Conservation (phyloP, 2,888 invertebrate species). For the Allacma fusca region DNA sequence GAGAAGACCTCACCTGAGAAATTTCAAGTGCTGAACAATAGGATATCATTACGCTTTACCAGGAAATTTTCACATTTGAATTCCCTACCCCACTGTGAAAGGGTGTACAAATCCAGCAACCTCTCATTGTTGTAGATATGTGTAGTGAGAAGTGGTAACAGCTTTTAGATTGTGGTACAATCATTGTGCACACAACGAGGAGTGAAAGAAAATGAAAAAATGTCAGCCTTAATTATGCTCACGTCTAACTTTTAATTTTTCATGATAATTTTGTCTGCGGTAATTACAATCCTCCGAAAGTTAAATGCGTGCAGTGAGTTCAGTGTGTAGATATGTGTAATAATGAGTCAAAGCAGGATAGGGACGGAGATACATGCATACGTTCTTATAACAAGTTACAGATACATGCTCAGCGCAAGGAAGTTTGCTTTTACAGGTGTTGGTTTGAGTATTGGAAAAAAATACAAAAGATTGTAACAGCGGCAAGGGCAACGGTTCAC, state of each 20-base stretch:
- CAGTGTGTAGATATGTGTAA: too few species aligned
- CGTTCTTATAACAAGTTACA: neutral
- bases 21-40: neutral
- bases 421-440: neutral
- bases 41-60: conserved; percentile 14
- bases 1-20: conserved; percentile 2
- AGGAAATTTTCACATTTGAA: conserved; percentile 1
- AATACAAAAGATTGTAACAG: neutral
- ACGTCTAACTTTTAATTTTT: conserved; percentile 30
- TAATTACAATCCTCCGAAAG: neutral
- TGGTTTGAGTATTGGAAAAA: neutral
- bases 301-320: too few species aligned
- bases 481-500: conserved; percentile 25
- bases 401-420: neutral
- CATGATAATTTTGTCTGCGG: neutral
- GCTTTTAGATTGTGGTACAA: too few species aligned
- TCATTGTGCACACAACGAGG: neutral
- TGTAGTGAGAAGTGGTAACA: too few species aligned
- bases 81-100: neutral
- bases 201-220: conserved; percentile 24
- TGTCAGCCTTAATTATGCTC: conserved; percentile 37
- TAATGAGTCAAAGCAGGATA: too few species aligned
- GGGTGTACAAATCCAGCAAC: too few species aligned
- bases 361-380: too few species aligned
- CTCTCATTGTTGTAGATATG: too few species aligned